Base-by-base conservation (phyloP, 2,888 invertebrate genomes). In the Teleiodes luculella region DNA sequence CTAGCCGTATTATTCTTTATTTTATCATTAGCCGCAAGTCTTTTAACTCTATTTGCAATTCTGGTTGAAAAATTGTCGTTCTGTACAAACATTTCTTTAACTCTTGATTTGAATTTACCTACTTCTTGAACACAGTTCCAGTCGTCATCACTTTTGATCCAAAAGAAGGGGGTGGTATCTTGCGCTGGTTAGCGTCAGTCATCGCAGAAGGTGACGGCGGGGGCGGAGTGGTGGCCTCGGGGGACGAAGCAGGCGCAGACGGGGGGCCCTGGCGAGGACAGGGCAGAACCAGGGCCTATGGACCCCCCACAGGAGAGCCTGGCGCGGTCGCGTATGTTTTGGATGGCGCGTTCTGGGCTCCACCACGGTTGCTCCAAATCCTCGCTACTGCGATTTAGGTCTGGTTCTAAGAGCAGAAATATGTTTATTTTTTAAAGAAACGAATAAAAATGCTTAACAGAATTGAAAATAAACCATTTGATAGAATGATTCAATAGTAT, bases 201-300 rank as follows among this genome's bases (percentile, higher is more conserved):
- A n/a, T 87, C 91, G 68, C 90, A 91, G 74, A 92, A 92, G 14
- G 91, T 84, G 30, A 92, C 92, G n/a, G 83, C 90, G 0, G 92
- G 92, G 2, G 92, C 92, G 0, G 92, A 92, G 68, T 91, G 86
- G 62, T 91, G 91, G 67, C 83, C 86, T 39, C 86, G 61, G 1
- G 72, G 84, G 37, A 82, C 80, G 71, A 88, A 85, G 69, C 88
- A 88, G 52, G 81, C 81, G 70, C 88, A 88, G 7, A 83, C 86
- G 1, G 87, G 86, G 1, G 80, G 84, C 0, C 86, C 87, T 0
- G 88, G 87, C 28, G 86, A 83, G 0, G 87, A 87, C 0, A 86
- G 71, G 0, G 87, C 85, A 0, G 87, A 88, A 0, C 85, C 84
- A 0, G 86, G 85, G 1, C 83, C 85, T 0, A 82, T 49, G 0